Evolutionary conservation across 2,113 vertebrate genomes (phyloP), one percentile per base, ranked within the genome.

Genomic region (Romanogobio albipinnatus): DNA sequence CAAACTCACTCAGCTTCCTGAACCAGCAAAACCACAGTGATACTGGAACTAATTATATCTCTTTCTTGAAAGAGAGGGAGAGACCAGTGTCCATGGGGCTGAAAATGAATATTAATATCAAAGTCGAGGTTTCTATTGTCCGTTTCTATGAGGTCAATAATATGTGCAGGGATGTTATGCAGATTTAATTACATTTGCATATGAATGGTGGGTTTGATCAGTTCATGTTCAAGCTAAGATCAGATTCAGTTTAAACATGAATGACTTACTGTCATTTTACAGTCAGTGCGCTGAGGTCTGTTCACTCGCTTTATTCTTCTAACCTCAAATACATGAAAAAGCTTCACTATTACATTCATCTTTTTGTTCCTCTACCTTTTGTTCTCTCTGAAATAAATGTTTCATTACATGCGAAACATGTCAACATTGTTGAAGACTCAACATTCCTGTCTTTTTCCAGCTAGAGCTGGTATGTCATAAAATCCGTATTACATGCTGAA

Each of bases 1-100:
- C 93, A 83, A 92, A 93, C 93, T 93, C 93, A 94, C 94, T 94
- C 93, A 87, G 91, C 89, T 89, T 71, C 85, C 86, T 91, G 93
- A 92, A 91, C 92, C 90, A 88, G 91, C 92, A 93, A 93, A 94
- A 93, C 89, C 90, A 89, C 90, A 92, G 87, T 92, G 92, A 93
- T 93, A 92, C 92, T 91, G 14, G 86, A 85, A 87, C 91, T 94
- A 93, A 94, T 94, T 92, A 92, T 88, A 90, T 90, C 88, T 92
- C 91, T 64, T 83, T 92, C 91, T 64, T 78, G 66, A 66, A 71
- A 74, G 39, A 81, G 68, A 61, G 58, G 49, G 49, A 76, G 39
- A 68, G 29, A 78, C n/a, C 61, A 7, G 26, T 56, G 61, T 81
- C 61, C 78, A 68, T 22, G 47, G 61, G 43, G 39, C 81, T 75